Percentiles rank a stretch among this genome's conserved stretches.
Conservation (phyloP, 1,140 invertebrate genomes). For the Drosophila tristis region DNA sequence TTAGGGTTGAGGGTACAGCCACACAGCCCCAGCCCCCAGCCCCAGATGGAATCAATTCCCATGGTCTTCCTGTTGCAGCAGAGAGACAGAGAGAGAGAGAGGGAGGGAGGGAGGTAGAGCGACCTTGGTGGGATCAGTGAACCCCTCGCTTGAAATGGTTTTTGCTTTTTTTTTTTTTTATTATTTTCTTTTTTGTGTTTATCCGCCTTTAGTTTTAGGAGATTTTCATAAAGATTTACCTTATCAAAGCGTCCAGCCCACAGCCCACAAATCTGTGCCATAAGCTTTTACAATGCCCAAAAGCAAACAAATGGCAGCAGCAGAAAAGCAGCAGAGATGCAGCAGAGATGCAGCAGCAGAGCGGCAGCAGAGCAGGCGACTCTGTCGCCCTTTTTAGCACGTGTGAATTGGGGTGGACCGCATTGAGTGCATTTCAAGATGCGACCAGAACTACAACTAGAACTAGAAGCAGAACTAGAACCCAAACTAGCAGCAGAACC, state of each 20-base stretch:
- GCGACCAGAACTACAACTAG: no score
- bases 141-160: conserved; percentile 3
- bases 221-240: conserved; percentile 20
- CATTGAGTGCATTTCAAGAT: background rate
- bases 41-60: background rate
- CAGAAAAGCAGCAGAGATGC: no score
- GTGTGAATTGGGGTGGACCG: conserved; percentile 42
- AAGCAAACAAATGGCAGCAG: conserved; percentile 17
- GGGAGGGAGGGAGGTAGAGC: background rate
- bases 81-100: background rate
- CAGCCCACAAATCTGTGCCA: conserved; percentile 7
- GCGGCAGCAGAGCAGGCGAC: no score
- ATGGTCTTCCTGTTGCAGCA: conserved; percentile 19
- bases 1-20: conserved; percentile 37
- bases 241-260: conserved; percentile 14
- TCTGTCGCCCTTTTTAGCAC: conserved; percentile 8
- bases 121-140: conserved; percentile 17
- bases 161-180: no score
- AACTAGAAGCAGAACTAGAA: background rate
- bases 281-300: conserved; percentile 27
- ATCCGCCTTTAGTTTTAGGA: background rate
- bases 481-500: background rate
- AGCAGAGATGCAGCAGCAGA: no score
- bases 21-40: no score
- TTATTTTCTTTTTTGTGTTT: background rate